Percentiles rank a stretch among this genome's conserved stretches.
These are phyloP conservation scores for Plestiodon gilberti DNA, from an alignment of 2,113 vertebrate genomes.

Conservation along the genomic window DNA sequence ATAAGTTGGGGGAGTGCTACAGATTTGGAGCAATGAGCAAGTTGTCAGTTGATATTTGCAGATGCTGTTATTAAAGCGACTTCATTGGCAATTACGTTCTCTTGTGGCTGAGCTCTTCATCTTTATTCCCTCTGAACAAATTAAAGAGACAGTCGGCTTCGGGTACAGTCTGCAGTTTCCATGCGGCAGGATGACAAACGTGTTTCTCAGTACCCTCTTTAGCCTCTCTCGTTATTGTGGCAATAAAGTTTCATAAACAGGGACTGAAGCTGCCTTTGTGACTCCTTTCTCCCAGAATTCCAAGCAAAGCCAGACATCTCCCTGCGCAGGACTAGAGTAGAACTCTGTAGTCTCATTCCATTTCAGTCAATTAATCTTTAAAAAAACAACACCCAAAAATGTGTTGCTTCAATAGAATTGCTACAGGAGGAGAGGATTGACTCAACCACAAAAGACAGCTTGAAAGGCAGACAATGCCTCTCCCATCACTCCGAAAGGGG, in stretches of 20 bases:
- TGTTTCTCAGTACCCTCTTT: background rate
- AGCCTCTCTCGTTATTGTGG: fast-evolving
- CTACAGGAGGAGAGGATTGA: background rate
- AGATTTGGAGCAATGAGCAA: background rate
- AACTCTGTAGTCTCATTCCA: background rate
- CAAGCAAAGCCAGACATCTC: background rate
- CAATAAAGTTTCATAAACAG: background rate
- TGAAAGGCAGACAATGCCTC: background rate
- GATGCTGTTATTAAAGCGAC: background rate
- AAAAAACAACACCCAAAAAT: too few relatives aligned
- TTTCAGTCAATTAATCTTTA: slow-evolving; percentile 3
- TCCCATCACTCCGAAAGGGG: background rate
- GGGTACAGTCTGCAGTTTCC: background rate
- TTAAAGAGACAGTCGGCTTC: background rate
- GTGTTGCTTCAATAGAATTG: background rate
- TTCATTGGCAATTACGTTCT: background rate
- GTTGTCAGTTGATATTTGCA: background rate
- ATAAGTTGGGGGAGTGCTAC: background rate
- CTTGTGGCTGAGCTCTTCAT: background rate
- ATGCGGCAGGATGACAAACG: background rate
- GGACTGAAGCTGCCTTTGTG: background rate
- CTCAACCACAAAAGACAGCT: background rate
- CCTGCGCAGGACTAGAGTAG: background rate
- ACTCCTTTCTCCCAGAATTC: background rate
- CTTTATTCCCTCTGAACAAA: background rate